Evolutionary conservation across 2,888 invertebrate species (phyloP).

Genomic region (Dermolepida albohirtum): DNA sequence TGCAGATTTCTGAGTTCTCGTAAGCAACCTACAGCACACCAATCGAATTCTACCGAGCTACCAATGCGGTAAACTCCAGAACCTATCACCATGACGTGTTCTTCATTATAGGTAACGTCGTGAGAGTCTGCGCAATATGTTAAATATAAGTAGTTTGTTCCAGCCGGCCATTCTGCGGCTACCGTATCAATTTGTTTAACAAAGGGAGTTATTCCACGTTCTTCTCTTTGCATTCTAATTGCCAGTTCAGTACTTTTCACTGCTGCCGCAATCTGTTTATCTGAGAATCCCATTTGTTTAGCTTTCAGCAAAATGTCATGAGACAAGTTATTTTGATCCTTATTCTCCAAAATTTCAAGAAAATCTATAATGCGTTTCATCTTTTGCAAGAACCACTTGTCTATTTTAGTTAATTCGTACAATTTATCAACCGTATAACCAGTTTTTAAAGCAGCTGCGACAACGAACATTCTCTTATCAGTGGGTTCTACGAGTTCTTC

Average conservation of each 20-base stretch:
- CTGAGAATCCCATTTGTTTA: slow-evolving; percentile 96
- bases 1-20: slow-evolving; percentile 89
- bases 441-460: slow-evolving; percentile 91
- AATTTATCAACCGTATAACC: slow-evolving; percentile 86
- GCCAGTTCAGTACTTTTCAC: slow-evolving; percentile 90
- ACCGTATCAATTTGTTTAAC: slow-evolving; percentile 99
- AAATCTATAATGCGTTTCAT: slow-evolving; percentile 91
- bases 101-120: slow-evolving; percentile 85
- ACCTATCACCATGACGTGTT: slow-evolving; percentile 89
- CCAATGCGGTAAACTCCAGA: slow-evolving; percentile 97
- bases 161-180: slow-evolving; percentile 99
- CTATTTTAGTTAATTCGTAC: slow-evolving; percentile 95
- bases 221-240: slow-evolving; percentile 80
- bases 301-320: slow-evolving; percentile 78
- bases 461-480: slow-evolving; percentile 95
- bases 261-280: slow-evolving; percentile 92
- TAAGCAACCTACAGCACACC: slow-evolving; percentile 98
- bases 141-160: slow-evolving; percentile 97
- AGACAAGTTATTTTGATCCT: slow-evolving; percentile 73
- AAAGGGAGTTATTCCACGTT: slow-evolving; percentile 82
- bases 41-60: slow-evolving; percentile 99
- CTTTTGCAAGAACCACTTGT: slow-evolving; percentile 95
- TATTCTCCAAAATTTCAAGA: slow-evolving; percentile 74
- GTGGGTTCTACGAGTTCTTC: slow-evolving; percentile 93
- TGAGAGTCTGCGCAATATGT: slow-evolving; percentile 92